phyloP scores from a whole-genome alignment of 2,113 vertebrate genomes.

The Saccopteryx bilineata region DNA sequence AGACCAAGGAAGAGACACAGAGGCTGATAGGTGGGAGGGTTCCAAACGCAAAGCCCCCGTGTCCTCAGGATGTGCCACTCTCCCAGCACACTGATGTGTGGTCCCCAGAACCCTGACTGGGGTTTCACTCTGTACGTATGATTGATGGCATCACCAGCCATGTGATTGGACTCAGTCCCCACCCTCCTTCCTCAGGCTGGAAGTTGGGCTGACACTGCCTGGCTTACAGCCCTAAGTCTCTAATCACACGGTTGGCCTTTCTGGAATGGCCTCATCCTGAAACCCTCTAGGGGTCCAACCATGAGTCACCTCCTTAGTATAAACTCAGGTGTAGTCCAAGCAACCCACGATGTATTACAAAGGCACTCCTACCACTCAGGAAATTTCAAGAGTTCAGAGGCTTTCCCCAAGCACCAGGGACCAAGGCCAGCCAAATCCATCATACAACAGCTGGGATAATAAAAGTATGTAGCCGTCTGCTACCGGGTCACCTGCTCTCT shows the following conservation, averaged over 20 bases:
- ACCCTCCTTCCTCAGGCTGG: neutral
- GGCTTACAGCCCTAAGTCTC: neutral
- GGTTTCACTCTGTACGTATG: neutral
- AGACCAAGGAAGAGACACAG: neutral
- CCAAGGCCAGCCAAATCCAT: conserved; percentile 30
- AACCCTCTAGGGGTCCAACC: neutral
- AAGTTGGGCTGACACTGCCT: neutral
- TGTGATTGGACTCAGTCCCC: neutral
- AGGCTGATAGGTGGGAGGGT: neutral
- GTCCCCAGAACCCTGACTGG: neutral
- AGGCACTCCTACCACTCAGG: neutral
- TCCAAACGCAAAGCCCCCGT: neutral
- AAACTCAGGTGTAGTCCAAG: conserved; percentile 47
- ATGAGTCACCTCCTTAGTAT: neutral
- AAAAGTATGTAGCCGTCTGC: neutral
- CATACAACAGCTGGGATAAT: neutral
- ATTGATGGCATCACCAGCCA: neutral
- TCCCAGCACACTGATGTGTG: neutral
- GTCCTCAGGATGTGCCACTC: neutral
- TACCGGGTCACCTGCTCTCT: neutral
- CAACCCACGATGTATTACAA: neutral
- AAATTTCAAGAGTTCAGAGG: conserved; percentile 16
- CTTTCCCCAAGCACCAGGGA: neutral
- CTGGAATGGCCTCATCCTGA: neutral
- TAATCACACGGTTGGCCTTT: neutral